Conservation (phyloP, 2,797 vertebrate genomes). For the Danio kyathit region DNA sequence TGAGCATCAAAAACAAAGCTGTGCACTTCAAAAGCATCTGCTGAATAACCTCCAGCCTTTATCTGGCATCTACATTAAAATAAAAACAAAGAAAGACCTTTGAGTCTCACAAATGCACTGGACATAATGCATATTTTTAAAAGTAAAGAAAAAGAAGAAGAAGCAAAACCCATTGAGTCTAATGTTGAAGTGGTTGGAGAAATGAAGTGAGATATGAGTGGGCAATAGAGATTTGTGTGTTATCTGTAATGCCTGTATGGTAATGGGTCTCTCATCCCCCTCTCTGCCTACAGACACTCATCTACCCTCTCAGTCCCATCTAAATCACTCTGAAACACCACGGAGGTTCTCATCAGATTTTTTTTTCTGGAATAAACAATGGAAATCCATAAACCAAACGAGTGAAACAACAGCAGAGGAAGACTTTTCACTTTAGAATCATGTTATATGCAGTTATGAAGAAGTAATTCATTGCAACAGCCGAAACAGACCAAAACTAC, state of each 20-base stretch:
- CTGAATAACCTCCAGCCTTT: slow-evolving; percentile 70
- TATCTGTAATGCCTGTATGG: slow-evolving; percentile 68
- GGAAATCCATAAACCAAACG: not conserved
- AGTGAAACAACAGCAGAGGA: not conserved
- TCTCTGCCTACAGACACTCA: slow-evolving; percentile 20
- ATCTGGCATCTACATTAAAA: not conserved
- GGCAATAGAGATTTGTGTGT: slow-evolving; percentile 44
- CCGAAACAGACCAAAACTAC: not conserved
- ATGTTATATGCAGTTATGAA: not conserved
- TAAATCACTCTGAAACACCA: slow-evolving; percentile 21
- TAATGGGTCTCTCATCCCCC: slow-evolving; percentile 54
- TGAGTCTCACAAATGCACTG: not conserved
- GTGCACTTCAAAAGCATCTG: slow-evolving; percentile 73
- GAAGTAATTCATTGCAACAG: not conserved
- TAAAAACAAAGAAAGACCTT: slow-evolving; percentile 3
- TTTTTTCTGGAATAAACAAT: not conserved
- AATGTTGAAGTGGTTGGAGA: slow-evolving; percentile 8
- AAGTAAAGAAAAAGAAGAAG: slow-evolving; percentile 7
- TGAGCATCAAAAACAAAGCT: slow-evolving; percentile 55
- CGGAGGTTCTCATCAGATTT: not conserved
- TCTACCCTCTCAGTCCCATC: slow-evolving; percentile 4
- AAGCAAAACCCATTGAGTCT: slow-evolving; percentile 10
- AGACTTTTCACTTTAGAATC: not conserved
- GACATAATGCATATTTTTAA: slow-evolving; percentile 20
- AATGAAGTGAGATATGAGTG: slow-evolving; percentile 8